phyloP scores from a whole-genome alignment of 2,113 vertebrate genomes.

The Channa maculata region DNA sequence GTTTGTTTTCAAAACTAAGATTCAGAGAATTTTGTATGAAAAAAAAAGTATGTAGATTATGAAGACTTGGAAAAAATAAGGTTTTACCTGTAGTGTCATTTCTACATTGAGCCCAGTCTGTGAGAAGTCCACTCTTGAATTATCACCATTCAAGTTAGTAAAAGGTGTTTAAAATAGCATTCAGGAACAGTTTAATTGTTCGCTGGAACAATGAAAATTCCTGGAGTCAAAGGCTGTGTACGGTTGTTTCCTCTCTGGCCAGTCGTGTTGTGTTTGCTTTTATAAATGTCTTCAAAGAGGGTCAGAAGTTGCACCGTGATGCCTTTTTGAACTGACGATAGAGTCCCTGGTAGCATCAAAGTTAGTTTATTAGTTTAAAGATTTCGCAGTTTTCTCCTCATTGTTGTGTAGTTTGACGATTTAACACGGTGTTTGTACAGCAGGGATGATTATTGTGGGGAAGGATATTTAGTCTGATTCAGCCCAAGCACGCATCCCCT shows the following conservation, averaged over 20 bases:
- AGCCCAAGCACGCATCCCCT: conserved; percentile 68
- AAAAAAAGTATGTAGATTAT: too few species aligned
- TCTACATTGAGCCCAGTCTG: background rate
- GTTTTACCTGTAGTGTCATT: background rate
- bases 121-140: background rate
- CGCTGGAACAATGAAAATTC: conserved; percentile 77
- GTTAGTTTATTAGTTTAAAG: conserved; percentile 80
- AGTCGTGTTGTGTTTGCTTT: conserved; percentile 60
- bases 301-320: conserved; percentile 49
- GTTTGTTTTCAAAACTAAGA: background rate
- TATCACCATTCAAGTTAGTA: conserved; percentile 33
- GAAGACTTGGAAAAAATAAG: background rate
- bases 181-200: conserved; percentile 71
- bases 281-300: conserved; percentile 62
- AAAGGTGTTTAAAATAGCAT: conserved; percentile 56
- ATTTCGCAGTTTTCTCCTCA: conserved; percentile 65
- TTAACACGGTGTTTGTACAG: conserved; percentile 73
- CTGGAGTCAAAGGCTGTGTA: conserved; percentile 62
- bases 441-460: conserved; percentile 67
- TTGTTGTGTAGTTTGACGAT: conserved; percentile 71
- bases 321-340: conserved; percentile 57
- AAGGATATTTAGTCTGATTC: conserved; percentile 84
- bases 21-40: too few species aligned
- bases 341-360: conserved; percentile 60
- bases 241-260: conserved; percentile 49